Evolutionary conservation across 2,113 vertebrate genomes (phyloP), one percentile per base, ranked within the genome.

Genomic region (Esox niger): DNA sequence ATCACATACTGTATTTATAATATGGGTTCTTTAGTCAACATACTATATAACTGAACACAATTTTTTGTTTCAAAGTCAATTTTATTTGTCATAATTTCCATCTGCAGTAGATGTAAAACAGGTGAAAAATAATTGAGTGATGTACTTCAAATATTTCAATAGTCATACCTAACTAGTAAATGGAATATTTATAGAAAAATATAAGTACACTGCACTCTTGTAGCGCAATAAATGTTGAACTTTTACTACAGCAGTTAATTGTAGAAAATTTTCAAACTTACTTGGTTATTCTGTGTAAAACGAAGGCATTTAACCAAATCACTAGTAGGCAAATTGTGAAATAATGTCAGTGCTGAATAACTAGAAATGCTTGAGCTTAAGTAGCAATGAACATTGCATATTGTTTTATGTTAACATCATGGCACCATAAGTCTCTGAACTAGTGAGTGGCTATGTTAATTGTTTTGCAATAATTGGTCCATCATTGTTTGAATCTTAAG

Each of bases 11-110:
- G 26, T 77, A 60, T 43, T 21, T 68, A 46, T 3, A 61, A 25
- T 58, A 25, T 54, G 17, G 6, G 21, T 54, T 5, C 11, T 29
- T 30, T 60, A 10, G 10, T 7, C 32, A 57, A 13, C 64, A 30
- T 9, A 5, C n/a, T 54, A 8, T 54, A 8, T 2, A 54, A 54
- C 68, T n/a, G 72, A 23, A 25, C 2, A 17, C 21, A 38, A 57
- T 26, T 11, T 49, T 29, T 63, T 10, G 61, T 15, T 71, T 17
- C n/a, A 27, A 21, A 4, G 13, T 32, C 69, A 54, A n/a, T 61
- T 85, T 83, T 86, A 82, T 87, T 85, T 60, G 2, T 38, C 68
- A 85, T 80, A 76, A 73, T 59, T 33, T 27, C 23, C 1, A 52
- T 64, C 31, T 66, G 9, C 61, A 70, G 62, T 54, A 58, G 78